Percentiles rank a stretch among this genome's conserved stretches.
These are phyloP conservation scores for Raja brachyura DNA, from an alignment of 2,113 vertebrate species.

Conservation along the genomic window DNA sequence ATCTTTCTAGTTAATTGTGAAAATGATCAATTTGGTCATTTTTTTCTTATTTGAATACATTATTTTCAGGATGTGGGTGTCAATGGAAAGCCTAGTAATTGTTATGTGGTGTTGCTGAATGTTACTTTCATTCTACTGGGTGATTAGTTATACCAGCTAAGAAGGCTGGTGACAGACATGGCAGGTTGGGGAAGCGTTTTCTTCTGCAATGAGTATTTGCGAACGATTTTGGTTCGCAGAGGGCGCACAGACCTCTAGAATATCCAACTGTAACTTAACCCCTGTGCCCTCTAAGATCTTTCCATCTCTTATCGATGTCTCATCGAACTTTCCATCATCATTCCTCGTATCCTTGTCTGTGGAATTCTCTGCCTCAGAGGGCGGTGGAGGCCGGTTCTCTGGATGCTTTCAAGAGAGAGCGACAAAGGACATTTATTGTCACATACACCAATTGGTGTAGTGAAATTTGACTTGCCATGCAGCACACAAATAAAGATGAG, in stretches of 20 bases:
- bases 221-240: not conserved
- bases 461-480: too few species aligned
- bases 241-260: not conserved
- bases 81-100: not conserved
- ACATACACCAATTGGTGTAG: too few species aligned
- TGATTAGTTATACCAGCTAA: not conserved
- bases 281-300: not conserved
- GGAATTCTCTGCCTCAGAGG: too few species aligned
- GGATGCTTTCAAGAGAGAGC: too few species aligned
- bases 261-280: not conserved
- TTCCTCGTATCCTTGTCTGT: too few species aligned
- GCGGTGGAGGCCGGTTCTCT: too few species aligned
- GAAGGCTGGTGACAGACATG: not conserved
- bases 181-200: not conserved
- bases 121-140: not conserved
- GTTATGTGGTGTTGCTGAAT: not conserved
- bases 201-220: not conserved
- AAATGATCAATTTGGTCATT: not conserved
- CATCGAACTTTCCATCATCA: not conserved
- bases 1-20: not conserved
- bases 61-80: not conserved
- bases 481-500: too few species aligned
- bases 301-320: not conserved
- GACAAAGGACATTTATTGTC: too few species aligned
- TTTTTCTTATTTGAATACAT: not conserved